Base-by-base conservation (phyloP, 1,140 invertebrate genomes). In the Bombyx mandarina region DNA sequence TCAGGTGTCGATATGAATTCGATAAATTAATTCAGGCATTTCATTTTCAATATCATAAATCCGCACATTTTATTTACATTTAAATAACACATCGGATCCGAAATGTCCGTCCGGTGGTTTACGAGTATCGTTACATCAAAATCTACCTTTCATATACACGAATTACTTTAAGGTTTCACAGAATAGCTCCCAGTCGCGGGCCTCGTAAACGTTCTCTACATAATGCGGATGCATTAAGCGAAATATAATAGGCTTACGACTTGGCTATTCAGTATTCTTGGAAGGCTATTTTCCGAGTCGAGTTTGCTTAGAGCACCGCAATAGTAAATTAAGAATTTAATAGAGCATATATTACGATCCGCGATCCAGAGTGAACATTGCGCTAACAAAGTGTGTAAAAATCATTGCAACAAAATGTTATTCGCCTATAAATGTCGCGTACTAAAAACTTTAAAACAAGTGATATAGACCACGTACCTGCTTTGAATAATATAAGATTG, bases 301-400 rank as follows among this genome's bases (percentile, higher is more conserved):
- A 56, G 59, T 63, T 58, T 48, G 47, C 53, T 51, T 45, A 18
- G n/a, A 55, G 54, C 42, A 57, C 47, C 45, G 26, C 26, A 43
- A 7, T 57, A 54, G 58, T 67, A 70, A 70, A 70, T 70, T 52
- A 65, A 49, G 9, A 45, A 51, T 57, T 61, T 60, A 65, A 65
- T 70, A 45, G 67, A 46, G 54, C 52, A 66, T 67, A 73, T 62
- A 67, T 73, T 61, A 67, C 67, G 70, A 73, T 73, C 70, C 66
- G 57, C 65, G 26, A 22, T 45, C 54, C 46, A 44, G 54, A 22
- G 50, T 46, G 22, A 57, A 45, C 49, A 45, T 48, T 42, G 12
- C 18, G 43, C 55, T 55, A 67, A 55, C 60, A 67, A 67, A 57
- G 55, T 7, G 12, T 59, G 54, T 54, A 60, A 65, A 62, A 56